Base-by-base conservation (phyloP, 2,797 vertebrate genomes). In the Poeciliopsis turneri region DNA sequence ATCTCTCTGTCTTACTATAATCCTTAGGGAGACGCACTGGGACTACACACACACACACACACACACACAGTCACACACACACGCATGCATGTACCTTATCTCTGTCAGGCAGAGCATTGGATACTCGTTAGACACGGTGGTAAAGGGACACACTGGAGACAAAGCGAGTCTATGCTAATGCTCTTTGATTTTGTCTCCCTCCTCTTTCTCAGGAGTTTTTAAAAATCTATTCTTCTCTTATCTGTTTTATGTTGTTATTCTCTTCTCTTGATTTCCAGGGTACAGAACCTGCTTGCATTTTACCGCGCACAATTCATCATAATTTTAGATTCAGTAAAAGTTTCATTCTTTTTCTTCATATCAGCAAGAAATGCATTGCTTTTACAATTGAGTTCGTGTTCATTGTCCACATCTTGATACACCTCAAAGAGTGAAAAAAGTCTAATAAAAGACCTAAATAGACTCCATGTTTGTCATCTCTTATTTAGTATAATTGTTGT, bases 91-190 rank as follows among this genome's bases (percentile, higher is more conserved):
- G 83, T 80, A 81, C 87, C 85, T 92, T 88, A 88, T 93, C 89
- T 92, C 88, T 85, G 84, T 89, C 92, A 91, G 86, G 90, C 95
- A 95, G 94, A 95, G 93, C 90, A 93, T 90, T 94, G 93, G 90
- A 86, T 94, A 81, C 93, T 95, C 93, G 94, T 95, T 96, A 95
- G 93, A 95, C 92, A 85, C 91, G 89, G 87, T 88, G 93, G 92
- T 20, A 93, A 94, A 92, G 89, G 92, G 90, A 90, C 89, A 88
- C 88, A 90, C 92, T 82, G 90, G 87, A 92, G 92, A 95, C 93
- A 95, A 94, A 94, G 89, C 92, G 88, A 87, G 86, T 88, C 92
- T 92, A 94, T 95, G 92, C 92, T 94, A 94, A 94, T 93, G 87
- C 82, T 83, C 91, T 94, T 94, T 94, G 91, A 95, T 95, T 95